Conservation (phyloP, 1,140 invertebrate species). For the Tetramorium simillimum region DNA sequence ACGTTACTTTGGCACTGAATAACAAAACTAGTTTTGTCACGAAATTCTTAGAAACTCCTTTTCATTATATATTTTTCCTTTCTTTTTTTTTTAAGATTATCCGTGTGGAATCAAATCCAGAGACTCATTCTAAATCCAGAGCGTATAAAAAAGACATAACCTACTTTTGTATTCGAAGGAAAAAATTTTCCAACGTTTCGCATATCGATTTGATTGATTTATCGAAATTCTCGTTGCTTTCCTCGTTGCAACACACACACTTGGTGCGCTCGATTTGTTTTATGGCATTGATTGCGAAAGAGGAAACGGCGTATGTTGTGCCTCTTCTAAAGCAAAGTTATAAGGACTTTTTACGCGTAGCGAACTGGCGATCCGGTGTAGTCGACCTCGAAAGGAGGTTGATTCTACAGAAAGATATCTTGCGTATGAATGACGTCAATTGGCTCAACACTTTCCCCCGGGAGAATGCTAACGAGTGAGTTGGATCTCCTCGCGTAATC, state of each 20-base stretch:
- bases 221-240: not conserved
- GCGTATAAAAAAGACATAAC: not conserved
- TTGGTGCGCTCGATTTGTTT: constrained; percentile 45
- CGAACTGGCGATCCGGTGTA: constrained; percentile 65
- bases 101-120: not conserved
- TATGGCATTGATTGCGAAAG: constrained; percentile 50
- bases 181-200: not conserved
- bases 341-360: constrained; percentile 30
- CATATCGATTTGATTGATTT: not conserved
- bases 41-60: not conserved
- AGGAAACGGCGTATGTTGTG: constrained; percentile 24
- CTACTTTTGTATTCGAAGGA: not conserved
- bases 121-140: not conserved
- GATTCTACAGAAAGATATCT: constrained; percentile 77
- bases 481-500: constrained; percentile 60
- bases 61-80: not conserved
- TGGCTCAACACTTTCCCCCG: constrained; percentile 79
- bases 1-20: not conserved
- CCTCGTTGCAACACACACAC: constrained; percentile 28
- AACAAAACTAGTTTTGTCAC: not conserved
- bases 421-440: constrained; percentile 79
- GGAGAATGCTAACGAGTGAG: constrained; percentile 73
- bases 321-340: constrained; percentile 43
- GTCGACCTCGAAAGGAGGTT: constrained; percentile 80
- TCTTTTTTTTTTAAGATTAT: not conserved